Evolutionary conservation across 2,113 vertebrate genomes (phyloP), one percentile per base, ranked within the genome.

Genomic region (Ahaetulla prasina): DNA sequence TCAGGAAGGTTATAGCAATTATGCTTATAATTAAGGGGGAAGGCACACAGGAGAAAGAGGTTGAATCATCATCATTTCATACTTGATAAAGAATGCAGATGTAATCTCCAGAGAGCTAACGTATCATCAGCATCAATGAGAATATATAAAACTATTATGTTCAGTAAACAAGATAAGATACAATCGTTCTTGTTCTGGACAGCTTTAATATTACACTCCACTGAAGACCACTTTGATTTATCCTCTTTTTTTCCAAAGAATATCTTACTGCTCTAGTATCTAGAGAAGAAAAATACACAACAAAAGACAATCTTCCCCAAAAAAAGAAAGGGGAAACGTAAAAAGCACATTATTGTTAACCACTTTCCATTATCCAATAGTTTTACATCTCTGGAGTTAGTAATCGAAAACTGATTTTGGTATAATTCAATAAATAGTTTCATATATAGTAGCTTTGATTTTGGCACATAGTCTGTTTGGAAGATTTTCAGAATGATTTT

Each of bases 11-110:
- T 88, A 60, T 0, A 89, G 6, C 0, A 92, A 91, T 90, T 93
- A 91, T 3, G 0, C n/a, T 74, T 87, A 68, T 35, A 94, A 91
- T 90, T 6, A 91, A 94, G 89, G 35, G 86, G 92, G 92, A 94
- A 95, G 93, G 0, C 2, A 89, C 0, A 0, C 10, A 92, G 12
- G 9, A 93, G 88, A 95, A 7, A 0, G n/a, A 0, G 14, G 2
- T 27, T 87, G 49, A 68, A 39, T 92, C 85, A 87, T 3, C 25
- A 92, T n/a, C 30, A 2, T 27, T 93, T 94, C 27, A 94, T 47
- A 39, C 80, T 91, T 55, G 92, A 47, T 39, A 57, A 93, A 89
- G 25, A 93, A 91, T 22, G 6, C 0, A 91, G 92, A 92, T 93
- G 1, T 2, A 39, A 93, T 52, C 90, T 94, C 57, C 45, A 68